These are phyloP conservation scores for Haliclona indistincta DNA, from an alignment of 37 sponge, comb jelly and placozoan species.

Conservation along the genomic window DNA sequence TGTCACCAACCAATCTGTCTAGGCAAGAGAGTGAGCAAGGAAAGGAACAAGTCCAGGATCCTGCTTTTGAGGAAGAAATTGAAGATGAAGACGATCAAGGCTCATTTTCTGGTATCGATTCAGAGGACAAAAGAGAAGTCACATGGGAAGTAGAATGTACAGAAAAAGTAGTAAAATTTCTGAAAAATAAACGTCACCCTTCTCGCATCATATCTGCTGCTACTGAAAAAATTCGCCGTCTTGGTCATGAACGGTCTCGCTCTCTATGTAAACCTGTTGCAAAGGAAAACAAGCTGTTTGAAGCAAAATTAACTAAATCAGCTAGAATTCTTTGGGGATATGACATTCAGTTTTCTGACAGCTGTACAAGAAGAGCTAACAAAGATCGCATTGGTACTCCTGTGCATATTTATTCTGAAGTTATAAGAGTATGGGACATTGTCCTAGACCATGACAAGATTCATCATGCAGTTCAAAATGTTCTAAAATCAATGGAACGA, in stretches of 20 bases:
- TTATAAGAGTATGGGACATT: slow-evolving; percentile 66
- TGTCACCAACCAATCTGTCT: no score
- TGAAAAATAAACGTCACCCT: slow-evolving; percentile 1
- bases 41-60: no score
- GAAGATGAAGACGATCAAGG: neutral
- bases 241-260: slow-evolving; percentile 52
- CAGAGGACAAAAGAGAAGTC: no score
- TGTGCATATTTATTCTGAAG: slow-evolving; percentile 48
- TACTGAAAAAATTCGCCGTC: slow-evolving; percentile 25
- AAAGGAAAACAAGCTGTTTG: slow-evolving; percentile 71
- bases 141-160: slow-evolving; percentile 77
- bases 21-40: no score
- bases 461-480: slow-evolving; percentile 20
- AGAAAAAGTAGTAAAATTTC: slow-evolving; percentile 50
- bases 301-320: slow-evolving; percentile 43
- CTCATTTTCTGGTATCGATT: neutral
- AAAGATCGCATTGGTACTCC: neutral
- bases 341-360: slow-evolving; percentile 55
- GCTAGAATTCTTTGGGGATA: slow-evolving; percentile 60
- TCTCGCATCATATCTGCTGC: neutral
- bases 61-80: no score
- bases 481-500: slow-evolving; percentile 29
- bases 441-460: slow-evolving; percentile 61
- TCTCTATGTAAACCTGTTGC: no score
- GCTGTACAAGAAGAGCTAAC: slow-evolving; percentile 7